phyloP scores from a whole-genome alignment of 1,140 invertebrate species.

The Drosophila varians region DNA sequence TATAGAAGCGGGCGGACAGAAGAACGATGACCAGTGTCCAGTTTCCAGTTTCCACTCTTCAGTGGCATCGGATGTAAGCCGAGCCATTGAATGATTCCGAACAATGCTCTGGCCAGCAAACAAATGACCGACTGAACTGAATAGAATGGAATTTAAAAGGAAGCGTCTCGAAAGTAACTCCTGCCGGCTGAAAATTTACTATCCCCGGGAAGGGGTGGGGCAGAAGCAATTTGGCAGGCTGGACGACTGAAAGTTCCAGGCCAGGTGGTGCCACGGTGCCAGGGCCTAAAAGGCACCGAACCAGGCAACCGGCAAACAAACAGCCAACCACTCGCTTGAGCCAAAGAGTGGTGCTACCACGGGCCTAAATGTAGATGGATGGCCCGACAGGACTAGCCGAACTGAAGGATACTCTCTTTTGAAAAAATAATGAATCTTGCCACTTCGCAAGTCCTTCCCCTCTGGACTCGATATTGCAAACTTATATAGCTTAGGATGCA shows the following conservation, averaged over 20 bases:
- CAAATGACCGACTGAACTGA: slow-evolving; percentile 49
- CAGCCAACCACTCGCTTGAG: slow-evolving; percentile 66
- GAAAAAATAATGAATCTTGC: too few species aligned
- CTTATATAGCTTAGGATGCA: too few species aligned
- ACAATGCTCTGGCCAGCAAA: slow-evolving; percentile 36
- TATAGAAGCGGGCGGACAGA: slow-evolving; percentile 66
- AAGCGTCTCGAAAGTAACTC: slow-evolving; percentile 19
- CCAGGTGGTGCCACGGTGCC: slow-evolving; percentile 26
- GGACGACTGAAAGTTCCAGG: slow-evolving; percentile 50
- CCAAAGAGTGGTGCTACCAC: slow-evolving; percentile 52
- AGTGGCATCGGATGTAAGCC: slow-evolving; percentile 39
- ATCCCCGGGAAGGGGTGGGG: not conserved
- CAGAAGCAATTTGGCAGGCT: slow-evolving; percentile 39
- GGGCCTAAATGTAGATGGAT: not conserved
- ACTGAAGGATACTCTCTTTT: not conserved
- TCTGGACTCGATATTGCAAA: not conserved
- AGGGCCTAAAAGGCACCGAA: not conserved
- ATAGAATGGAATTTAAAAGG: slow-evolving; percentile 29
- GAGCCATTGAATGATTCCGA: slow-evolving; percentile 41
- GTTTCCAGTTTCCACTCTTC: not conserved
- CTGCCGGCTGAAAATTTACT: slow-evolving; percentile 24
- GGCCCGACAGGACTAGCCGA: not conserved
- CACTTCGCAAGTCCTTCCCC: too few species aligned
- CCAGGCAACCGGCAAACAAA: slow-evolving; percentile 53
- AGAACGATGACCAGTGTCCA: slow-evolving; percentile 8